Evolutionary conservation across 2,888 invertebrate genomes (phyloP).

Genomic region (Patella pellucida): DNA sequence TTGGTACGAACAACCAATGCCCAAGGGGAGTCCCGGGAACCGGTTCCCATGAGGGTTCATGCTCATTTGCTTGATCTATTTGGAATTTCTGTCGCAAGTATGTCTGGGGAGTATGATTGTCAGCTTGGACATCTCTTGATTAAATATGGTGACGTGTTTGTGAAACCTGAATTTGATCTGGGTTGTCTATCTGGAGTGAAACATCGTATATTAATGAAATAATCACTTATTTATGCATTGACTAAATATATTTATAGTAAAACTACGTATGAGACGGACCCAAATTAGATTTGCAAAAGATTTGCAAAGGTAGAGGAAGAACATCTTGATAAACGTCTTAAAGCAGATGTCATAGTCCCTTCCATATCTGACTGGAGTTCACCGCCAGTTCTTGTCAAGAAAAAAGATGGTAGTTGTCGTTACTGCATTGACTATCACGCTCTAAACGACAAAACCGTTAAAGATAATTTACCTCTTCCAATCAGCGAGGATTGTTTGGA

Average conservation of each 20-base stretch:
- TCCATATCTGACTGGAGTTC: constrained; percentile 35
- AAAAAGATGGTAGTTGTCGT: constrained; percentile 26
- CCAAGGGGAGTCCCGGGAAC: no score
- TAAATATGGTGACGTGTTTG: constrained; percentile 15
- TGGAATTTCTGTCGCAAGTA: no score
- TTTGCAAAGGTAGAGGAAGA: constrained; percentile 28
- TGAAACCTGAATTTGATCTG: constrained; percentile 13
- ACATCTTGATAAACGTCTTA: constrained; percentile 28
- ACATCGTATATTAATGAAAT: no score
- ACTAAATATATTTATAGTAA: no score
- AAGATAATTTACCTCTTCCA: constrained; percentile 34
- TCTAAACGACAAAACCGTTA: constrained; percentile 27
- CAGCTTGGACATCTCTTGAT: no score
- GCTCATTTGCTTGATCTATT: background rate
- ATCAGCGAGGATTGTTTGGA: constrained; percentile 31
- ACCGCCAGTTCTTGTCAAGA: constrained; percentile 30
- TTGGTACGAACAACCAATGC: no score
- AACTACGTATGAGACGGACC: constrained; percentile 32
- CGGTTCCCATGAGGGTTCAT: no score
- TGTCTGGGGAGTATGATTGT: no score
- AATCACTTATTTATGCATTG: no score
- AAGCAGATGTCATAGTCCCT: constrained; percentile 30
- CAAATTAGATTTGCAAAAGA: no score
- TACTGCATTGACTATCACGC: constrained; percentile 34
- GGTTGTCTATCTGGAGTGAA: constrained; percentile 4